phyloP scores from a whole-genome alignment of 2,888 invertebrate species.

The Fragum whitleyi region DNA sequence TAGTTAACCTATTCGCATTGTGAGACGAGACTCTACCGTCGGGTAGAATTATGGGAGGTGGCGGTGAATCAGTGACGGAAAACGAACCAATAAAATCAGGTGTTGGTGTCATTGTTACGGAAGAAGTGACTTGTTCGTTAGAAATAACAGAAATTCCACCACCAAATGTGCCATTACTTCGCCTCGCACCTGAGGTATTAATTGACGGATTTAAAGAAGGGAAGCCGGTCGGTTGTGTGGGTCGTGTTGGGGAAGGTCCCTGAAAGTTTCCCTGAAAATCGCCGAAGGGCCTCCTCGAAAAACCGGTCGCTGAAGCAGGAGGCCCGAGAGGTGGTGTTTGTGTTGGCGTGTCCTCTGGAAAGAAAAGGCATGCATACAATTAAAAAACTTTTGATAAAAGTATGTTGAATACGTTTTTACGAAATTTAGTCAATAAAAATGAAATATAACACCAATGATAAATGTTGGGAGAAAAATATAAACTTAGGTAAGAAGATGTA shows the following conservation, averaged over 20 bases:
- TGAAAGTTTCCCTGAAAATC: neutral
- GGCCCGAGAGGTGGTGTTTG: neutral
- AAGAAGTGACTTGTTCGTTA: neutral
- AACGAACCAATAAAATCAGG: neutral
- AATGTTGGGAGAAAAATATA: too few species aligned
- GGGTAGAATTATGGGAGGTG: constrained; percentile 52
- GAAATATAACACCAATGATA: too few species aligned
- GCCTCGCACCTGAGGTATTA: neutral
- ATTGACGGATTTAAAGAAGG: neutral
- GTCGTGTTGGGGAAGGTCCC: neutral
- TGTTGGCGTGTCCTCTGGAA: neutral
- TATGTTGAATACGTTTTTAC: too few species aligned
- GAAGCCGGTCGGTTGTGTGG: neutral
- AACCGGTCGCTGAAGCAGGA: neutral
- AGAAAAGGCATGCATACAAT: neutral
- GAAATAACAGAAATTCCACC: constrained; percentile 16
- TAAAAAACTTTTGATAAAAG: too few species aligned
- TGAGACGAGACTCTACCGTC: constrained; percentile 44
- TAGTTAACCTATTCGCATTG: constrained; percentile 6
- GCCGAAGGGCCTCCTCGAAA: neutral
- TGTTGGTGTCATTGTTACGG: neutral
- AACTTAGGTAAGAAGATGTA: too few species aligned
- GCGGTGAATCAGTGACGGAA: constrained; percentile 14
- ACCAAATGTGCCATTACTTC: neutral
- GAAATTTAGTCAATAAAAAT: too few species aligned